These are phyloP conservation scores for Drosophila meridionalis DNA, from an alignment of 2,888 invertebrate genomes.

Conservation along the genomic window DNA sequence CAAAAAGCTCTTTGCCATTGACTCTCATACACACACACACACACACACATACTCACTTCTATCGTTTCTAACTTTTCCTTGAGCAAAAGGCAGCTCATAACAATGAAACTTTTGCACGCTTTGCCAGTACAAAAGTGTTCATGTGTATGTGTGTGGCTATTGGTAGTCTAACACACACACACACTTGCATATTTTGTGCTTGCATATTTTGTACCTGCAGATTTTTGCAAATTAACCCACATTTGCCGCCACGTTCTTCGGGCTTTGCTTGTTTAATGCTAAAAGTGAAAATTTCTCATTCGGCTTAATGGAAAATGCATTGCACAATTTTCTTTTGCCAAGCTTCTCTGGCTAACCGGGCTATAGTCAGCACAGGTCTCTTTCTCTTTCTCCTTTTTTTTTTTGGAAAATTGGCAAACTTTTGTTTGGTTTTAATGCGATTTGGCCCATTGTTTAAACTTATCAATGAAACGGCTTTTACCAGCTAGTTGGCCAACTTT, in stretches of 20 bases:
- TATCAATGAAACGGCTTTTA: slow-evolving; percentile 27
- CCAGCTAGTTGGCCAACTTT: slow-evolving; percentile 5
- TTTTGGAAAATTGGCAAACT: slow-evolving; percentile 36
- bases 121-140: slow-evolving; percentile 29
- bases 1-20: slow-evolving; percentile 51
- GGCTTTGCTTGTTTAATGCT: slow-evolving; percentile 12
- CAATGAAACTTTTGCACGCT: slow-evolving; percentile 68
- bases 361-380: background rate
- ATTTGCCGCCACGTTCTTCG: slow-evolving; percentile 58
- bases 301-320: slow-evolving; percentile 51
- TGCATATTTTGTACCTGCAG: slow-evolving; percentile 56
- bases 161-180: slow-evolving; percentile 5
- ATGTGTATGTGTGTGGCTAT: slow-evolving; percentile 18
- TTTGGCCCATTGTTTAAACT: slow-evolving; percentile 18
- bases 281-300: slow-evolving; percentile 49
- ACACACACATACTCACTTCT: background rate
- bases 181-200: background rate
- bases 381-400: background rate
- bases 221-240: slow-evolving; percentile 75
- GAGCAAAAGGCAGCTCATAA: slow-evolving; percentile 57
- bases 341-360: slow-evolving; percentile 23
- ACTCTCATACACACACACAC: background rate
- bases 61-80: slow-evolving; percentile 57
- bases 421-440: slow-evolving; percentile 52
- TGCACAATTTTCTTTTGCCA: slow-evolving; percentile 48